Conservation (phyloP, 92 coral and sea anemone genomes). For the Diadumene lineata region DNA sequence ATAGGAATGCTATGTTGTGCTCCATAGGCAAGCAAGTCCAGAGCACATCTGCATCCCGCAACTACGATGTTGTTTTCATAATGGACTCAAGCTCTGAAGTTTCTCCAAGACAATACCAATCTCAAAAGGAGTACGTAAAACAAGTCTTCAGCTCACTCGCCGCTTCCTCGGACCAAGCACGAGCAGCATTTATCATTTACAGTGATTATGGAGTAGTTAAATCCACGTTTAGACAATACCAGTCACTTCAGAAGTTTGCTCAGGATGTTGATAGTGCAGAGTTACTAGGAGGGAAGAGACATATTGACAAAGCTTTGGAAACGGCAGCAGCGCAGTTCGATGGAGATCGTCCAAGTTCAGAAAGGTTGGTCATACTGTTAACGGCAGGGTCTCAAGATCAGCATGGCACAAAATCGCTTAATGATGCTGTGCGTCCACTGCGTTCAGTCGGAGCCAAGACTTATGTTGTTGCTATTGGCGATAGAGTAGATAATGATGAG, state of each 20-base stretch:
- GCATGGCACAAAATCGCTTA: slow-evolving; percentile 49
- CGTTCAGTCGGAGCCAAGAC: slow-evolving; percentile 61
- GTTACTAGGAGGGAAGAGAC: slow-evolving; percentile 53
- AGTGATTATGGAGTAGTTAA: slow-evolving; percentile 43
- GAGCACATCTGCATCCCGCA: not conserved
- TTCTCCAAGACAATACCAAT: slow-evolving; percentile 18
- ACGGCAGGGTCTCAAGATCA: slow-evolving; percentile 66
- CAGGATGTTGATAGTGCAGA: slow-evolving; percentile 52
- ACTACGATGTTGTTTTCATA: slow-evolving; percentile 58
- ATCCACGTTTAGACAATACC: slow-evolving; percentile 47
- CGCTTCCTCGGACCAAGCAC: slow-evolving; percentile 51
- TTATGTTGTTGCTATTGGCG: slow-evolving; percentile 76
- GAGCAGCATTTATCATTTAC: slow-evolving; percentile 64
- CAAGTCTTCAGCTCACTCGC: slow-evolving; percentile 49
- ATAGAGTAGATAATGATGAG: slow-evolving; percentile 35
- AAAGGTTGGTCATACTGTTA: slow-evolving; percentile 63
- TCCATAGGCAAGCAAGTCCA: slow-evolving; percentile 10
- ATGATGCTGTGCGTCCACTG: slow-evolving; percentile 58
- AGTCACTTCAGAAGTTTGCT: slow-evolving; percentile 42
- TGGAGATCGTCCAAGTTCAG: slow-evolving; percentile 56
- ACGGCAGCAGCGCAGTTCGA: slow-evolving; percentile 45
- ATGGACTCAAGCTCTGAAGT: slow-evolving; percentile 58
- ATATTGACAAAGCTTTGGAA: slow-evolving; percentile 70
- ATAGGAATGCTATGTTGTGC: no score
- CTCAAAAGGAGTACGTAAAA: slow-evolving; percentile 67